Conservation (phyloP, 1,140 invertebrate species). For the Heliconius himera region DNA sequence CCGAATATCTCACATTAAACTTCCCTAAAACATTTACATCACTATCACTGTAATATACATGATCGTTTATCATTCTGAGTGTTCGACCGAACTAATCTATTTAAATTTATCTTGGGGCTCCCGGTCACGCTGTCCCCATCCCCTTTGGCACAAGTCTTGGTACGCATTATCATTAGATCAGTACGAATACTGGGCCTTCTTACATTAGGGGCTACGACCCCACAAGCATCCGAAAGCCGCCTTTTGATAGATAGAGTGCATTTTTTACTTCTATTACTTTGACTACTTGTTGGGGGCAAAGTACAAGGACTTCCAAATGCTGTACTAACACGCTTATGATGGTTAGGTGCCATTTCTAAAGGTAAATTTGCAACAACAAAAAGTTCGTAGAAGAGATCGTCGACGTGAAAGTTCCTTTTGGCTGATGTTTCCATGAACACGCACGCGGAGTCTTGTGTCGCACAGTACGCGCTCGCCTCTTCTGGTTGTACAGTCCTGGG, state of each 20-base stretch:
- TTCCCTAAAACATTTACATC: constrained; percentile 18
- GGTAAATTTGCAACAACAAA: constrained; percentile 91
- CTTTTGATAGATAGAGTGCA: constrained; percentile 90
- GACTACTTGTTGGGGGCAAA: constrained; percentile 84
- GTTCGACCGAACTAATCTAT: constrained; percentile 70
- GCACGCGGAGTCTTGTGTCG: constrained; percentile 87
- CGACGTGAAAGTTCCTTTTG: constrained; percentile 89
- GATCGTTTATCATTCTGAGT: constrained; percentile 72
- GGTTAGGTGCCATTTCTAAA: constrained; percentile 93
- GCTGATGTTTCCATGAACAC: constrained; percentile 92
- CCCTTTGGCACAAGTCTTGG: constrained; percentile 88
- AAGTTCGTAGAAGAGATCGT: constrained; percentile 91
- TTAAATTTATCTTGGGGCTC: constrained; percentile 76
- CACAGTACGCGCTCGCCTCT: constrained; percentile 87
- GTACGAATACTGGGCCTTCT: constrained; percentile 91
- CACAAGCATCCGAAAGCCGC: constrained; percentile 91
- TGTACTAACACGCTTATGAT: constrained; percentile 88
- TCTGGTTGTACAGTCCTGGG: constrained; percentile 86
- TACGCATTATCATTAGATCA: constrained; percentile 92
- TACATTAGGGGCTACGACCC: constrained; percentile 92
- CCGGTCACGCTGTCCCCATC: constrained; percentile 82
- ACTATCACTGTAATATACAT: constrained; percentile 73
- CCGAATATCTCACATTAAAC: constrained; percentile 12
- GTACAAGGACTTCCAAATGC: constrained; percentile 87
- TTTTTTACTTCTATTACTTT: constrained; percentile 86